Conservation (phyloP, 2,113 vertebrate genomes). For the Tupaia tana region DNA sequence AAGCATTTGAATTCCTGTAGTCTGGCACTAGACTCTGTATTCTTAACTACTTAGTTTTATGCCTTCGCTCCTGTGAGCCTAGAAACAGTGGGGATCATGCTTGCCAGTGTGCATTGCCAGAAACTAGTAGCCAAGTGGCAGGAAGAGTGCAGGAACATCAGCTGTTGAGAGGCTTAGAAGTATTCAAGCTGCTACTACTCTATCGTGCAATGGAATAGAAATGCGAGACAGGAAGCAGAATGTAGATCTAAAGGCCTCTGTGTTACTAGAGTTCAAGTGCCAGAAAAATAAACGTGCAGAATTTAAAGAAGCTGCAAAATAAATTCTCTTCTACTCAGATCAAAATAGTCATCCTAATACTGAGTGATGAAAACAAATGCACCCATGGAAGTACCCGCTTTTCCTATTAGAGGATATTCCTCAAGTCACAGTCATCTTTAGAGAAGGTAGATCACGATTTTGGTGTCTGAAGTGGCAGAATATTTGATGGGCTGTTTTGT, state of each 20-base stretch:
- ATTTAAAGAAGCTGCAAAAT: not conserved
- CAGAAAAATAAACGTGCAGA: not conserved
- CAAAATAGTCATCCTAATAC: not conserved
- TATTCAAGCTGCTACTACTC: not conserved
- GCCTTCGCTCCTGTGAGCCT: slow-evolving; percentile 35
- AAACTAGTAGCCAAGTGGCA: slow-evolving; percentile 53
- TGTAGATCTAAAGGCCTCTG: not conserved
- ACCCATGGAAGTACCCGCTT: not conserved
- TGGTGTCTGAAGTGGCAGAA: not conserved
- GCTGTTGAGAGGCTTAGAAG: not conserved
- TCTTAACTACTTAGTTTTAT: not conserved
- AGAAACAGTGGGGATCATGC: not conserved
- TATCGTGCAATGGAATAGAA: not conserved
- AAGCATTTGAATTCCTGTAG: not conserved
- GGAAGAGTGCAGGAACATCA: not conserved
- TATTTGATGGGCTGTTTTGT: not conserved
- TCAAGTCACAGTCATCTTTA: not conserved
- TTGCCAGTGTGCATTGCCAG: slow-evolving; percentile 47
- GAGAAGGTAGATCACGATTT: not conserved
- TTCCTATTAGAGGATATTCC: not conserved
- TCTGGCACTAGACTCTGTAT: not conserved
- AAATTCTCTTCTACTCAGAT: slow-evolving; percentile 26
- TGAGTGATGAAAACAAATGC: not conserved
- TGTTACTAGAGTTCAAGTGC: not conserved
- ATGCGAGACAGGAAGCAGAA: not conserved